These are phyloP conservation scores for Flabesymbios commensalis DNA, from an alignment of 2,888 invertebrate genomes.

Conservation along the genomic window DNA sequence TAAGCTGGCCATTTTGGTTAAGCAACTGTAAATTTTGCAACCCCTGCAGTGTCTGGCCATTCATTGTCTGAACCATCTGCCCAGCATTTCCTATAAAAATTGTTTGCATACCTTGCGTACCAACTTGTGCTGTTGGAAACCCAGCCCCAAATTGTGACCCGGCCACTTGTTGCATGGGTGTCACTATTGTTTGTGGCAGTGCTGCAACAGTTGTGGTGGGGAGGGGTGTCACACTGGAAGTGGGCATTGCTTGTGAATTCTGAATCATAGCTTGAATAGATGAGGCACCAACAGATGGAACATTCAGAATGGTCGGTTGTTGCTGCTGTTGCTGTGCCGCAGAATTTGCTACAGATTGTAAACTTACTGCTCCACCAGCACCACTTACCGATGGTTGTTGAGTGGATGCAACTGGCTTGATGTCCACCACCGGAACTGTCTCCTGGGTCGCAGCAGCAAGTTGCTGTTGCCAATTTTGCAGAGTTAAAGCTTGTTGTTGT, in stretches of 20 bases:
- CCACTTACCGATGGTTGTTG: no score
- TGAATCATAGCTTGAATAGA: background rate
- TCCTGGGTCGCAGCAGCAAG: no score
- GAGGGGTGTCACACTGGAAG: background rate
- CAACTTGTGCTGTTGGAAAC: no score
- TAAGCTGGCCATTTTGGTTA: constrained; percentile 22
- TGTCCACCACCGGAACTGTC: no score
- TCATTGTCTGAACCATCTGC: no score
- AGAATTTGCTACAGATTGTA: constrained; percentile 9
- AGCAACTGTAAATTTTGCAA: constrained; percentile 15
- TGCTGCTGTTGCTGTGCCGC: background rate
- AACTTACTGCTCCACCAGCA: no score
- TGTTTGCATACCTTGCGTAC: no score
- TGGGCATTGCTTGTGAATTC: background rate
- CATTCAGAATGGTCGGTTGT: background rate
- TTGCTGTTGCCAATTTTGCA: no score
- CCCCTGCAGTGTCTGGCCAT: background rate
- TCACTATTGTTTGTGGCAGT: constrained; percentile 6
- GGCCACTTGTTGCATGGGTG: background rate
- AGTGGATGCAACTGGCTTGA: no score
- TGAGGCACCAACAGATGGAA: constrained; percentile 4
- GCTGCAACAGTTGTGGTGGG: constrained; percentile 3
- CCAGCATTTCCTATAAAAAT: no score
- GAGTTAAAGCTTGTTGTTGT: no score
- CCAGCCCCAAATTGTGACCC: background rate